Evolutionary conservation across 2,797 vertebrate species (phyloP), one percentile per base, ranked within the genome.

Genomic region (Betta splendens): DNA sequence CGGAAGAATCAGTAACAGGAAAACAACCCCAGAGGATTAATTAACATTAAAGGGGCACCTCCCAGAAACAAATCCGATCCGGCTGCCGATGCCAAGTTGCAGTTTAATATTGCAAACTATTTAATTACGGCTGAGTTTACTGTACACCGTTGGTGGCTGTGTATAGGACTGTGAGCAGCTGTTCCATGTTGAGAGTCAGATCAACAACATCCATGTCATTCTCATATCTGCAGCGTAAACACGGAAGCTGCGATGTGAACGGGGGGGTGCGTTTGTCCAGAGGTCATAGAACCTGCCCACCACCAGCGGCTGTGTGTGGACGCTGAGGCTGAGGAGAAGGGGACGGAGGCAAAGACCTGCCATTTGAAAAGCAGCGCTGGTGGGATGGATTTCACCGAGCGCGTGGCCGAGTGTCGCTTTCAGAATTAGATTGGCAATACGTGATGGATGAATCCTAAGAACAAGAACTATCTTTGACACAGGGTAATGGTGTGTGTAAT

Each of bases 401-500:
- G 32, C 28, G 35, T 62, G 50, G 16, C 13, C 11, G 10, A 13
- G 12, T 70, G 54, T 69, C 63, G 54, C 69, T 80, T 37, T 77
- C 11, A 53, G 83, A 84, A 80, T 80, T 38, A 80, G 73, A 84
- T 65, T 70, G 71, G 64, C 50, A 70, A 79, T 48, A 53, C 56
- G 78, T 84, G 81, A 87, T 76, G 47, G 66, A 88, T 77, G 75
- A 72, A 82, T 53, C 81, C 81, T 66, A 79, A 69, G 36, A 55
- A 64, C 25, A 33, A 72, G 54, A 66, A 67, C 67, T 70, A 38
- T 80, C 51, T 81, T 83, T 83, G 68, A 71, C 53, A 74, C 66
- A 25, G 22, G 75, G 81, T 88, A 87, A 89, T 89, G 85, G 59
- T 71, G 79, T 87, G 85, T 90, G 85, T 87, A 89, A 89, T 86